Evolutionary conservation across 1,140 invertebrate species (phyloP).

Genomic region (Limonius californicus): DNA sequence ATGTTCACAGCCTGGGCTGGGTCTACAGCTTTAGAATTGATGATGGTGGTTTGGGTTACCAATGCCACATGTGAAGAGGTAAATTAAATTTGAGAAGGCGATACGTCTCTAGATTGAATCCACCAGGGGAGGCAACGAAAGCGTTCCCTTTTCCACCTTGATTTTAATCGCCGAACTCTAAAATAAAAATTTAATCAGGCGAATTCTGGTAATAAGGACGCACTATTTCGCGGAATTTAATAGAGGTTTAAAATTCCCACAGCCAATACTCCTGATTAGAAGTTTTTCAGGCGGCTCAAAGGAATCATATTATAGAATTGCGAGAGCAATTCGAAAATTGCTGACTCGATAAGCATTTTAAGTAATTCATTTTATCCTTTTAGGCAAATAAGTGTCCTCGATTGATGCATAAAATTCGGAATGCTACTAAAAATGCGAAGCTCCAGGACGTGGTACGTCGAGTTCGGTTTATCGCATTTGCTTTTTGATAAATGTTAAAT

Average conservation of each 20-base stretch:
- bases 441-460: conserved; percentile 29
- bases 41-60: conserved; percentile 26
- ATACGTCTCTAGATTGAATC: too few species aligned
- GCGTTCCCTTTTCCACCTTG: too few species aligned
- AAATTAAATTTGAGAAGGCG: too few species aligned
- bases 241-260: neutral
- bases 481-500: neutral
- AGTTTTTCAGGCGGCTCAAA: neutral
- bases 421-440: conserved; percentile 24
- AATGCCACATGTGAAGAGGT: conserved; percentile 31
- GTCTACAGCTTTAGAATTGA: conserved; percentile 25
- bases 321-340: conserved; percentile 7
- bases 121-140: too few species aligned
- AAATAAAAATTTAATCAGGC: too few species aligned
- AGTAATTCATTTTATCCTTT: conserved; percentile 19
- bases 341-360: conserved; percentile 5
- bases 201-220: too few species aligned
- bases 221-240: neutral
- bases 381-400: conserved; percentile 34
- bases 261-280: neutral
- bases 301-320: conserved; percentile 2
- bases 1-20: conserved; percentile 27
- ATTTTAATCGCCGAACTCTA: too few species aligned
- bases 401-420: conserved; percentile 33
- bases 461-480: neutral